phyloP scores from a whole-genome alignment of 2,113 vertebrate genomes.

The Electrona antarctica region DNA sequence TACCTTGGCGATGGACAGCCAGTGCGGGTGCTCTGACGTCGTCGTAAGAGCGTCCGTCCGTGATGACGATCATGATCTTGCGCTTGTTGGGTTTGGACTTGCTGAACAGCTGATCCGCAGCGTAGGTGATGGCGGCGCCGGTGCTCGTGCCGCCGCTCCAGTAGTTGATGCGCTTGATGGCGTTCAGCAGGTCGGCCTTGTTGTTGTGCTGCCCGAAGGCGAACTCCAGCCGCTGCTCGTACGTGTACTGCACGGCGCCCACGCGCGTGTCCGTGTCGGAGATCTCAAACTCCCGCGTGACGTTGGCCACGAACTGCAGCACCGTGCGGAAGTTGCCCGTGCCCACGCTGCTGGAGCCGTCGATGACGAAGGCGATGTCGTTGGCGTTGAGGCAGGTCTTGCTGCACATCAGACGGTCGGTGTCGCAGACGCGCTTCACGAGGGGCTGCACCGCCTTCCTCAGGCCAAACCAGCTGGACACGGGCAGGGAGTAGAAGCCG shows the following conservation, averaged over 20 bases:
- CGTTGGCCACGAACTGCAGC: slow-evolving; percentile 95
- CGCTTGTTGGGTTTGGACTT: slow-evolving; percentile 97
- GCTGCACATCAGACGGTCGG: slow-evolving; percentile 89
- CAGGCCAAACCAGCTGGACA: slow-evolving; percentile 92
- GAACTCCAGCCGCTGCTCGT: slow-evolving; percentile 96
- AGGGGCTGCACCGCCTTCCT: slow-evolving; percentile 87
- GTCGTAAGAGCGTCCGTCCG: slow-evolving; percentile 94
- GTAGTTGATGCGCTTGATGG: slow-evolving; percentile 92
- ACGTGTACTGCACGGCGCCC: slow-evolving; percentile 95
- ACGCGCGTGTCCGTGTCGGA: slow-evolving; percentile 93
- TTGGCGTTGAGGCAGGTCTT: slow-evolving; percentile 97
- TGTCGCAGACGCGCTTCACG: slow-evolving; percentile 91
- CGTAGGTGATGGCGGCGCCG: slow-evolving; percentile 91
- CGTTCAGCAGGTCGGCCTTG: slow-evolving; percentile 87
- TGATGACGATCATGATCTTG: slow-evolving; percentile 97
- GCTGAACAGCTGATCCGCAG: slow-evolving; percentile 92
- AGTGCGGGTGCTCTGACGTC: slow-evolving; percentile 87
- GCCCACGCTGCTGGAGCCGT: slow-evolving; percentile 96
- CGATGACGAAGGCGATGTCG: slow-evolving; percentile 93
- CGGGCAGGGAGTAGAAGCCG: slow-evolving; percentile 87
- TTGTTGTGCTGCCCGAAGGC: slow-evolving; percentile 87
- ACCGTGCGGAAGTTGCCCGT: slow-evolving; percentile 93
- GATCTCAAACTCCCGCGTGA: slow-evolving; percentile 94
- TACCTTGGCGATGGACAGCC: slow-evolving; percentile 88
- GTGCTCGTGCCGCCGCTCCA: slow-evolving; percentile 99